Conservation (phyloP, 1,140 invertebrate genomes). For the Calliphora vicina region DNA sequence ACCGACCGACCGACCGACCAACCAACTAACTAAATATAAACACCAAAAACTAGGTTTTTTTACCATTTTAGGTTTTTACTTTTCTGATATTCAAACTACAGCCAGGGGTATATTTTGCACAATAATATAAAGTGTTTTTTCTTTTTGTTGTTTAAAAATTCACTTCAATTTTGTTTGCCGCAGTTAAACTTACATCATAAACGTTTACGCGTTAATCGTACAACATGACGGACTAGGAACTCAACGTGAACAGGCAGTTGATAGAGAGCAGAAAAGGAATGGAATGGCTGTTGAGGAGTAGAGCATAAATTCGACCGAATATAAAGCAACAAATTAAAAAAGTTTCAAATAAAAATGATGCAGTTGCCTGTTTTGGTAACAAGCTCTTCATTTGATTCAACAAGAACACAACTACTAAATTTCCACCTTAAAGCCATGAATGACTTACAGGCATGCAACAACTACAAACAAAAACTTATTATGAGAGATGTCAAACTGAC, state of each 20-base stretch:
- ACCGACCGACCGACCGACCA: not conserved
- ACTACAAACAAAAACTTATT: conserved; percentile 19
- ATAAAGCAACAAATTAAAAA: conserved; percentile 14
- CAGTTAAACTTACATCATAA: not conserved
- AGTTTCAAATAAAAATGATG: conserved; percentile 9
- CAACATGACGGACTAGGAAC: not conserved
- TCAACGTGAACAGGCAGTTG: not conserved
- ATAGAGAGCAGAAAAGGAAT: not conserved
- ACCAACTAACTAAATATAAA: not conserved
- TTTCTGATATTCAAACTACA: not conserved
- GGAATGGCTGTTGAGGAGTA: not conserved
- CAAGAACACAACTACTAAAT: conserved; percentile 17
- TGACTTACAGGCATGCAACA: conserved; percentile 21
- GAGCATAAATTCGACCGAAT: not conserved
- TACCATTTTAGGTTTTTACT: too few species aligned
- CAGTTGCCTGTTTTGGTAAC: conserved; percentile 28
- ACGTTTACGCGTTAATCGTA: not conserved
- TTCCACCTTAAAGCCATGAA: conserved; percentile 23
- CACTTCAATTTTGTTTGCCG: not conserved
- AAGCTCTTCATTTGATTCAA: conserved; percentile 14
- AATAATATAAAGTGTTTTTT: not conserved
- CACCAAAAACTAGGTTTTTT: not conserved
- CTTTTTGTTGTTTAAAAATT: not conserved
- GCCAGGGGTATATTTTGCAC: not conserved
- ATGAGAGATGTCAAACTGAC: conserved; percentile 28